Evolutionary conservation across 2,113 vertebrate species (phyloP), one percentile per base, ranked within the genome.

Genomic region (Caranx ignobilis): DNA sequence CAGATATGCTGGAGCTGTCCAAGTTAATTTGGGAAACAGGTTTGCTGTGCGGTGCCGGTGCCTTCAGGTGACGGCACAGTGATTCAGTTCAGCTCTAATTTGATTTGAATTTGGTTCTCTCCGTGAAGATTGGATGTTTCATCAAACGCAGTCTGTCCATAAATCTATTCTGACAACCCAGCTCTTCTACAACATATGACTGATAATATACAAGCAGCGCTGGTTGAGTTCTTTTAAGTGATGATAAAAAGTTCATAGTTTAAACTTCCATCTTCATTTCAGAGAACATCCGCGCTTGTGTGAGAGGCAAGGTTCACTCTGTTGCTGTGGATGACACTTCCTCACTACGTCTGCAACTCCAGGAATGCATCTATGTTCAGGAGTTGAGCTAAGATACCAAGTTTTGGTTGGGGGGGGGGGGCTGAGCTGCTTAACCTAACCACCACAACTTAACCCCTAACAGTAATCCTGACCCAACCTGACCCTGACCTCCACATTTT

Each of bases 1-100:
- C 6, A 11, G 3, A 66, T 8, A 37, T 13, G 26, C 26, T 0
- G 19, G 15, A n/a, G 8, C 35, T 19, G 35, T 59, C 65, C 37
- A 45, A 82, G 31, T 61, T n/a, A 21, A 64, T 55, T 34, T 26
- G 48, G 62, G 19, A 63, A 62, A 62, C 55, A 43, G 9, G 52
- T 55, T 31, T 8, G 1, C 3, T 21, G 59, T 50, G 35, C 41
- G 52, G n/a, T 31, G 37, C 11, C 47, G 15, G 16, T 31, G 13
- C 39, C 55, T 9, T 1, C 2, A 15, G 32, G 8, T 12, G 35
- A 37, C 13, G 8, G 32, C 16, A 34, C 37, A 16, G 37, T 19
- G 6, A 15, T 43, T 63, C 60, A 41, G 11, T 41, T 45, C 26
- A 26, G 12, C 21, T 4, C 16, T 12, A 11, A 60, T 32, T 18